Evolutionary conservation across 1,140 invertebrate species (phyloP).

Genomic region (Polyergus mexicanus): DNA sequence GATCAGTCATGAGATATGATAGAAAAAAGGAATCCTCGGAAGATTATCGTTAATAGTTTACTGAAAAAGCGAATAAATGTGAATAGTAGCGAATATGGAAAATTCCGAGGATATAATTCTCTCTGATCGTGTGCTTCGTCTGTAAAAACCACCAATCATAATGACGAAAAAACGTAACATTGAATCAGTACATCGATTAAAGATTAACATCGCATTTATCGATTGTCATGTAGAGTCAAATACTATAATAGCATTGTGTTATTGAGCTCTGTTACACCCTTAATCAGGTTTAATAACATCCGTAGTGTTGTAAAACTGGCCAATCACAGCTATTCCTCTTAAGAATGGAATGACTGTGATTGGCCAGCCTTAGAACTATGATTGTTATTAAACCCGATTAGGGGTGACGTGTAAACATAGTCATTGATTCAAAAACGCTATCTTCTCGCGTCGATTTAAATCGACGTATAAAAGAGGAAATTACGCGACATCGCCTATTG

Average conservation of each 20-base stretch:
- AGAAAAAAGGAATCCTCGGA: neutral
- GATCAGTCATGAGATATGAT: neutral
- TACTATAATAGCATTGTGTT: neutral
- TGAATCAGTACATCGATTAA: conserved; percentile 18
- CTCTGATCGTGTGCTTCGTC: neutral
- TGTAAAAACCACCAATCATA: neutral
- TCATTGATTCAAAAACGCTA: neutral
- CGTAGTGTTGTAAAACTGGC: too few species aligned
- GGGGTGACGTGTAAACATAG: too few species aligned
- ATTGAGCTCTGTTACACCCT: too few species aligned
- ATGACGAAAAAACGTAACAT: neutral
- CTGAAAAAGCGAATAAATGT: conserved; percentile 16
- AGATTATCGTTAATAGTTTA: conserved; percentile 15
- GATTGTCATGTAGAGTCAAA: neutral
- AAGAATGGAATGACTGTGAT: too few species aligned
- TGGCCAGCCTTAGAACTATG: too few species aligned
- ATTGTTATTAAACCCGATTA: too few species aligned
- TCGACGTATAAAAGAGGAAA: neutral
- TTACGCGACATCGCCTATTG: neutral
- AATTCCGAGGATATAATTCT: neutral
- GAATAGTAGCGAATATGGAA: conserved; percentile 1
- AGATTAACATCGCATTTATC: conserved; percentile 11
- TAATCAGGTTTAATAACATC: too few species aligned
- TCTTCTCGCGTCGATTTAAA: neutral
- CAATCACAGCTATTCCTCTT: too few species aligned